These are phyloP conservation scores for Lacerta viridis DNA, from an alignment of 2,797 vertebrate genomes.

Conservation along the genomic window DNA sequence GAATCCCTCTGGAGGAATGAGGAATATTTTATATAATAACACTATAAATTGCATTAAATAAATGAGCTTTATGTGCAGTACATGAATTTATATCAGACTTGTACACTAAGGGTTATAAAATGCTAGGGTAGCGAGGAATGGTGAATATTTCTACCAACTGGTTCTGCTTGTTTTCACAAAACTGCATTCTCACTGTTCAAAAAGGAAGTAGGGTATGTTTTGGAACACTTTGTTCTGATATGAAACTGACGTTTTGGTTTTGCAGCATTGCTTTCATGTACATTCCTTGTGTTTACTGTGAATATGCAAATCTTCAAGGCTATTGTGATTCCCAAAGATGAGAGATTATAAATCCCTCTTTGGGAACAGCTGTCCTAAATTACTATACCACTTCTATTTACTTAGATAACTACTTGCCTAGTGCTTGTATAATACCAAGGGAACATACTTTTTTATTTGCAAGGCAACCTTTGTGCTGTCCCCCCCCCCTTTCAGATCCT, in stretches of 20 bases:
- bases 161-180: constrained; percentile 38
- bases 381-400: neutral
- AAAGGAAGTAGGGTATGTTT: constrained; percentile 9
- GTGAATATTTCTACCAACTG: constrained; percentile 3
- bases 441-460: neutral
- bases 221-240: constrained; percentile 23
- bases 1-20: neutral
- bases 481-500: neutral
- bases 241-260: constrained; percentile 3
- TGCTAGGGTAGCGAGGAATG: neutral
- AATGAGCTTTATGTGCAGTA: neutral
- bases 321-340: neutral
- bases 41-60: neutral
- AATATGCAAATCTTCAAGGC: constrained; percentile 8
- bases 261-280: constrained; percentile 12
- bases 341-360: neutral
- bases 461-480: neutral
- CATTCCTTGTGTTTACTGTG: neutral
- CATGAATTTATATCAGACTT: neutral
- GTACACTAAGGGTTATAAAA: neutral
- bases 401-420: neutral
- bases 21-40: neutral
- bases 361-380: neutral
- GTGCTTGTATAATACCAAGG: neutral
- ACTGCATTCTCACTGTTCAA: neutral